Conservation (phyloP, 1,140 invertebrate species). For the Bombus confusus region DNA sequence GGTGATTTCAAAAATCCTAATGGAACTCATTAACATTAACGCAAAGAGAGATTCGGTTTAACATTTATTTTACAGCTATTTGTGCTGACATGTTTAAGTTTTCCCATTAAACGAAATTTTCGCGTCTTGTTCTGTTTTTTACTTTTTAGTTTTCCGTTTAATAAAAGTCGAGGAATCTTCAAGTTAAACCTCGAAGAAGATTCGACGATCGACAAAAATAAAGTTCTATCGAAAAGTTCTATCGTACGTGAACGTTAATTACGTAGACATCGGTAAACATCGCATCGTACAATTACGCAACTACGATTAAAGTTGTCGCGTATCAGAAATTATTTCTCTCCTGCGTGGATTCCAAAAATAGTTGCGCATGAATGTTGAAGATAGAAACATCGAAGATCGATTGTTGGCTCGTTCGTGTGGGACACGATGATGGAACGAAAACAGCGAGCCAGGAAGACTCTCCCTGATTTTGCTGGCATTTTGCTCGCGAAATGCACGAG, state of each 20-base stretch:
- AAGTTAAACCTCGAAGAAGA: no score
- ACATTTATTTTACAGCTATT: neutral
- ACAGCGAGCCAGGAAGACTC: neutral
- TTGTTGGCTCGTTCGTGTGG: no score
- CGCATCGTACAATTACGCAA: no score
- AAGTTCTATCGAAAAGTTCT: neutral
- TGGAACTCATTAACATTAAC: neutral
- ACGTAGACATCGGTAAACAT: neutral
- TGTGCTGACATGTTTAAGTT: neutral
- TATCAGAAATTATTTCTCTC: neutral
- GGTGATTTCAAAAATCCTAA: neutral
- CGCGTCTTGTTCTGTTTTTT: no score
- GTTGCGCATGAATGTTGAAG: neutral
- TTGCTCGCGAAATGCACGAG: conserved; percentile 29
- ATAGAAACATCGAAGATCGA: neutral
- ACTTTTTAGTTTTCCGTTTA: no score
- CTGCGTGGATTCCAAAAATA: neutral
- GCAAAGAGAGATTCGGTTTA: no score
- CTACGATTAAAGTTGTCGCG: neutral
- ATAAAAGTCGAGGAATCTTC: no score
- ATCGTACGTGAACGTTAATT: neutral
- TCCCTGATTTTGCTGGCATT: conserved; percentile 9
- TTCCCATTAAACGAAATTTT: no score
- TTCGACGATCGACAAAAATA: no score
- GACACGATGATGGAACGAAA: neutral